Percentiles rank a stretch among this genome's conserved stretches.
Conservation (phyloP, 2,888 invertebrate genomes). For the Bruchidius siliquastri region DNA sequence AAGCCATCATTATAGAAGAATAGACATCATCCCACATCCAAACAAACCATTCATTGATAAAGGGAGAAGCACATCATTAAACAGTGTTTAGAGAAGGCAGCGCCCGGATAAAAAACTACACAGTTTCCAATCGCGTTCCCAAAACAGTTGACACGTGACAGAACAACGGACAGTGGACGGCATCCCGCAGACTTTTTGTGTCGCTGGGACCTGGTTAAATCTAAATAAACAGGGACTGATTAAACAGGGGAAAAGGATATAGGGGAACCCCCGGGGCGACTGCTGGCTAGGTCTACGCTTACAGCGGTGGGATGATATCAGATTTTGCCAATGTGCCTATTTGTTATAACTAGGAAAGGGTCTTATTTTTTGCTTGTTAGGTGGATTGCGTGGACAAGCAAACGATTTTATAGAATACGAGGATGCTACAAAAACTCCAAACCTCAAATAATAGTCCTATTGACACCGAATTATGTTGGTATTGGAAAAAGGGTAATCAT, state of each 20-base stretch:
- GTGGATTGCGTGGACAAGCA: too few relatives aligned
- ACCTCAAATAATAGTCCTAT: too few relatives aligned
- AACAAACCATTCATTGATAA: slow-evolving; percentile 4
- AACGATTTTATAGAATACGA: too few relatives aligned
- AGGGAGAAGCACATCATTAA: slow-evolving; percentile 22
- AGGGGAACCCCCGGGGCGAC: slow-evolving; percentile 31
- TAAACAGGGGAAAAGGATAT: slow-evolving; percentile 21
- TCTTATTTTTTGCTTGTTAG: neutral
- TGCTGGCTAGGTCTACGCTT: slow-evolving; percentile 11
- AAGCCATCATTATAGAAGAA: slow-evolving; percentile 5
- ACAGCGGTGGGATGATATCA: slow-evolving; percentile 17
- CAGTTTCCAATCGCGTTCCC: slow-evolving; percentile 30
- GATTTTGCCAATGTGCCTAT: slow-evolving; percentile 11
- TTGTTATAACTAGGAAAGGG: neutral
- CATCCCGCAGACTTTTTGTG: slow-evolving; percentile 22
- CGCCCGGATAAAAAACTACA: slow-evolving; percentile 23
- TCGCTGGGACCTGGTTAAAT: slow-evolving; percentile 22
- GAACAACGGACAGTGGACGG: slow-evolving; percentile 27
- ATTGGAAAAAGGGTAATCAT: too few relatives aligned
- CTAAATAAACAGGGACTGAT: slow-evolving; percentile 36
- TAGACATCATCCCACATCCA: slow-evolving; percentile 7
- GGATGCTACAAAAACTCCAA: too few relatives aligned
- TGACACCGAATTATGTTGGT: too few relatives aligned
- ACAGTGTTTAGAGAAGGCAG: slow-evolving; percentile 22
- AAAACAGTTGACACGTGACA: slow-evolving; percentile 34